phyloP scores from a whole-genome alignment of 1,140 invertebrate species.

The Globodera ellingtonae region DNA sequence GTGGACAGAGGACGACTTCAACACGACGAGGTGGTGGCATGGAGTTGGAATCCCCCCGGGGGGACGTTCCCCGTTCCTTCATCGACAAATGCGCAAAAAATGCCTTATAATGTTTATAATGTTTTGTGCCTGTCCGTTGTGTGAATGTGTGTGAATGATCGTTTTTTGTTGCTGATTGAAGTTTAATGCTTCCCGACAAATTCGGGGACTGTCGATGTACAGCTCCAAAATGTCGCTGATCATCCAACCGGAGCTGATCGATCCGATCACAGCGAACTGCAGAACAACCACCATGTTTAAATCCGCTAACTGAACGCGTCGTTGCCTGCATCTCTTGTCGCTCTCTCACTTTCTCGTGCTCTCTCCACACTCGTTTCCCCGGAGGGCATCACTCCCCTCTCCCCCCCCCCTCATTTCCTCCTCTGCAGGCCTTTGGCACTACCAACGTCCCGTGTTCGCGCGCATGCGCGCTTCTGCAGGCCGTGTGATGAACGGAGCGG shows the following conservation, averaged over 20 bases:
- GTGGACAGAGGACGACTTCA: slow-evolving; percentile 36
- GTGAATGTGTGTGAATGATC: neutral
- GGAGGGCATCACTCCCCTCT: no score
- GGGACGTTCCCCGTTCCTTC: neutral
- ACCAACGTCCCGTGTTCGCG: neutral
- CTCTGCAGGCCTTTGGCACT: neutral
- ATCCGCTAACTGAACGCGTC: no score
- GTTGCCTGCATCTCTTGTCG: neutral
- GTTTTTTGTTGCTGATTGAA: no score
- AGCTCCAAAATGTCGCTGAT: no score
- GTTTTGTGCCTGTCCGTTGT: neutral
- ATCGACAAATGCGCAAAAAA: neutral
- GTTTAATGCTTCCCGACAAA: no score
- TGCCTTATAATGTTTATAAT: neutral
- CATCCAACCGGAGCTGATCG: no score
- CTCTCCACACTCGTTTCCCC: neutral
- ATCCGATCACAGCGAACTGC: no score
- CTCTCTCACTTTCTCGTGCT: neutral
- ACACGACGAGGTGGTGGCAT: neutral
- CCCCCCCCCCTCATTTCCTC: neutral
- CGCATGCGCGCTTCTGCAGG: neutral
- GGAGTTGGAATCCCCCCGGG: neutral
- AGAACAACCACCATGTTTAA: no score
- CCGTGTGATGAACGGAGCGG: neutral
- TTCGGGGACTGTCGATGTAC: no score